Evolutionary conservation across 2,797 vertebrate genomes (phyloP).

Genomic region (Oryzias dopingdopingensis): DNA sequence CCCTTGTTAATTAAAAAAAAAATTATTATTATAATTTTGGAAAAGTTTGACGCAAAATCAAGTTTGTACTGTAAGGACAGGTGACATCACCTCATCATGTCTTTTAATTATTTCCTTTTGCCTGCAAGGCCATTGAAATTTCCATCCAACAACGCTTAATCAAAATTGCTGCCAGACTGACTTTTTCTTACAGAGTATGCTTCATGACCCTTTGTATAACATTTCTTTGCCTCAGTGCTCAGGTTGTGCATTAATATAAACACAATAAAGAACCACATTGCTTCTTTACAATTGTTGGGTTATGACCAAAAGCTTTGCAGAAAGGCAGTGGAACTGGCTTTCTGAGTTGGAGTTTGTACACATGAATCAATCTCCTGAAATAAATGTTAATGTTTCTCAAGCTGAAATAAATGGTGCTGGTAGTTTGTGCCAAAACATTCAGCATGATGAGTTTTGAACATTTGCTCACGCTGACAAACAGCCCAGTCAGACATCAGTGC

Average conservation of each 20-base stretch:
- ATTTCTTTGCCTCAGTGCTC: background rate
- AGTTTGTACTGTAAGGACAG: no score
- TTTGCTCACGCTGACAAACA: slow-evolving; percentile 16
- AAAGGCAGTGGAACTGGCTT: no score
- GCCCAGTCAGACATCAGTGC: slow-evolving; percentile 20
- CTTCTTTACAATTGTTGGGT: no score
- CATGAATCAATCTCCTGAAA: slow-evolving; percentile 14
- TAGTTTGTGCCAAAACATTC: slow-evolving; percentile 3
- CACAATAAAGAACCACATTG: no score
- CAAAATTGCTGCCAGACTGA: slow-evolving; percentile 5
- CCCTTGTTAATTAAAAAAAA: no score
- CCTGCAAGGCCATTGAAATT: no score
- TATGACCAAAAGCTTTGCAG: no score
- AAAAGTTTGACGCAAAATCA: no score
- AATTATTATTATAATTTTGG: no score
- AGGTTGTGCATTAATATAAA: background rate
- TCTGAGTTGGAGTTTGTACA: background rate
- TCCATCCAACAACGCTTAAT: background rate
- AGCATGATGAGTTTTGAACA: slow-evolving; percentile 10
- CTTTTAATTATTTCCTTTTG: no score
- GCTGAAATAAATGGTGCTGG: slow-evolving; percentile 18
- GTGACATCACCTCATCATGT: no score
- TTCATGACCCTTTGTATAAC: slow-evolving; percentile 9
- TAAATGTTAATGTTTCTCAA: slow-evolving; percentile 4
- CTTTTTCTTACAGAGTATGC: slow-evolving; percentile 15